These are phyloP conservation scores for Ardeotis arabs DNA, from an alignment of 2,113 vertebrate genomes.

Conservation along the genomic window DNA sequence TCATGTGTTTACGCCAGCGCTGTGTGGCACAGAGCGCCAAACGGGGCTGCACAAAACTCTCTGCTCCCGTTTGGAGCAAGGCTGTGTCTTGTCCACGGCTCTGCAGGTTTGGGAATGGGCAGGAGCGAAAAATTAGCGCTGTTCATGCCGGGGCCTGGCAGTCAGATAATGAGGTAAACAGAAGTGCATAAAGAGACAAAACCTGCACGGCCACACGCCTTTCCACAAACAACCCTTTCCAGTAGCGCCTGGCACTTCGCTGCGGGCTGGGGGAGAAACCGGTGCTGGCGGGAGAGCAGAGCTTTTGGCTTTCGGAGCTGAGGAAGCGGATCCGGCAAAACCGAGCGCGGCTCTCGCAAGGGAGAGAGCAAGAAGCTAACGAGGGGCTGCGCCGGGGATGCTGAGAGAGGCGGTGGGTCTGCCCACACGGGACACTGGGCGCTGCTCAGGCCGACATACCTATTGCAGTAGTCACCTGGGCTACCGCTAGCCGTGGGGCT, in stretches of 20 bases:
- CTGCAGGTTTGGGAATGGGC: background rate
- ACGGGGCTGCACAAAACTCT: background rate
- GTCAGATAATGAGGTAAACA: background rate
- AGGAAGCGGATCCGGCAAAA: background rate
- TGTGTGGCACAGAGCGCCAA: rapidly evolving
- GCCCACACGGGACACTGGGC: background rate
- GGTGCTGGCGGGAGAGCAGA: background rate
- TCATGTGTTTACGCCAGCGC: rapidly evolving
- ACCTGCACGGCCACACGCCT: background rate
- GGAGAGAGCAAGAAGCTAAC: background rate
- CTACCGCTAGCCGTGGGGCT: background rate
- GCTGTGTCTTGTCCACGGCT: background rate
- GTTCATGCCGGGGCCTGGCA: background rate
- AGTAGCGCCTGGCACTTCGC: background rate
- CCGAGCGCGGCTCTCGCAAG: background rate
- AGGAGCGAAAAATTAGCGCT: background rate
- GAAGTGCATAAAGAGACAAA: background rate
- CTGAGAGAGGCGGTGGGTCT: background rate
- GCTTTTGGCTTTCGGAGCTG: background rate
- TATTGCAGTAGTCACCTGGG: background rate
- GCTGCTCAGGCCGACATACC: background rate
- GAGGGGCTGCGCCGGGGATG: background rate
- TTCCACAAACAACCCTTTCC: background rate
- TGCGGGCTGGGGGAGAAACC: background rate
- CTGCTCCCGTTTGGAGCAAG: rapidly evolving